Evolutionary conservation across 2,113 vertebrate genomes (phyloP).

Genomic region (Pyrgilauda ruficollis): DNA sequence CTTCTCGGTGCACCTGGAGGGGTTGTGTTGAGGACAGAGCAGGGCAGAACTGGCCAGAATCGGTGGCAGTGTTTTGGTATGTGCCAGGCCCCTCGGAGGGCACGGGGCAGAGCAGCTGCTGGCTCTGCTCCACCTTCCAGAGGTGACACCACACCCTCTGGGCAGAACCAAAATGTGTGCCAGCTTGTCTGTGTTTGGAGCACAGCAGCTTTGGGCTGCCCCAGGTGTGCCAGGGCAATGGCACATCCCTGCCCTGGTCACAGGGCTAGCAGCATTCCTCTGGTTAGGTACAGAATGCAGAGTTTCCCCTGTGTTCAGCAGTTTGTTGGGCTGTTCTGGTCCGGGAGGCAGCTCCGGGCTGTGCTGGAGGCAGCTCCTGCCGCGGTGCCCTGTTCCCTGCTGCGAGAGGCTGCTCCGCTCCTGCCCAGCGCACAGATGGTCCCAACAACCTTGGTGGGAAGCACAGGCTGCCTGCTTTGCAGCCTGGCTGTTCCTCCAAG

Average conservation of each 20-base stretch:
- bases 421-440: not conserved
- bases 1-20: fast-evolving
- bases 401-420: not conserved
- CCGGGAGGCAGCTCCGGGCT: not conserved
- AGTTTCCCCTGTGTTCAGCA: fast-evolving
- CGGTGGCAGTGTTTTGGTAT: fast-evolving
- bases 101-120: no score
- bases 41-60: not conserved
- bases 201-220: not conserved
- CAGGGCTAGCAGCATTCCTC: fast-evolving
- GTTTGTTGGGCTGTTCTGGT: fast-evolving
- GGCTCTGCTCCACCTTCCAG: not conserved
- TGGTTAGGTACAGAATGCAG: fast-evolving
- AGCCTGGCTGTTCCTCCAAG: not conserved
- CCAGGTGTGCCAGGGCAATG: fast-evolving
- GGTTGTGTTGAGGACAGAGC: fast-evolving
- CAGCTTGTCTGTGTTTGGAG: not conserved
- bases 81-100: not conserved
- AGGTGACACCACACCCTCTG: not conserved
- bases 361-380: not conserved
- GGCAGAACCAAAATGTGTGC: fast-evolving
- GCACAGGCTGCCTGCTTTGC: not conserved
- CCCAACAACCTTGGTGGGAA: not conserved
- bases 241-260: no score
- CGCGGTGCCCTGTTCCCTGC: not conserved